phyloP scores from a whole-genome alignment of 2,888 invertebrate genomes.

The Conistra vaccinii region DNA sequence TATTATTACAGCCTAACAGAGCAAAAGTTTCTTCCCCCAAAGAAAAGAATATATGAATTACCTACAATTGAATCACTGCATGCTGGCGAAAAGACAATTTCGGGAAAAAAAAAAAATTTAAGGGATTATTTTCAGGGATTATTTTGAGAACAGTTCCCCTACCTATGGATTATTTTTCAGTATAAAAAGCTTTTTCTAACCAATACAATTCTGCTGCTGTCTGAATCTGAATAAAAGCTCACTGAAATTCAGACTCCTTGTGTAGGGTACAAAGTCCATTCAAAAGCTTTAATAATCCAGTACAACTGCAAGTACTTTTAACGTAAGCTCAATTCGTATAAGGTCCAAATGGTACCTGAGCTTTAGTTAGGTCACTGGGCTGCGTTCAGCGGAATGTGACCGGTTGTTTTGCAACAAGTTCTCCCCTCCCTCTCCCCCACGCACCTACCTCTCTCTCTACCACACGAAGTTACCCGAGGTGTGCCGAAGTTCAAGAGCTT shows the following conservation, averaged over 20 bases:
- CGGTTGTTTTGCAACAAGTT: slow-evolving; percentile 89
- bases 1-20: too few relatives aligned
- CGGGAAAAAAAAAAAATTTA: too few relatives aligned
- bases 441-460: slow-evolving; percentile 66
- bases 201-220: too few relatives aligned
- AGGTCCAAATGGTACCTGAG: slow-evolving; percentile 67
- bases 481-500: slow-evolving; percentile 69
- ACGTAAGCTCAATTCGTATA: slow-evolving; percentile 36
- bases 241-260: neutral
- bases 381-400: slow-evolving; percentile 84
- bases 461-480: slow-evolving; percentile 70
- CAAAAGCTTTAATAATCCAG: slow-evolving; percentile 1
- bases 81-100: too few relatives aligned
- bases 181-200: too few relatives aligned
- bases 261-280: neutral
- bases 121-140: too few relatives aligned
- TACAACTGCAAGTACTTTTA: slow-evolving; percentile 31
- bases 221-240: neutral
- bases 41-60: too few relatives aligned
- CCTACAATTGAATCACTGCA: too few relatives aligned
- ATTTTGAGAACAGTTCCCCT: too few relatives aligned
- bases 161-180: too few relatives aligned
- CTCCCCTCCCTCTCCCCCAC: slow-evolving; percentile 74
- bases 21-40: too few relatives aligned
- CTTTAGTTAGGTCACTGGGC: slow-evolving; percentile 90